Base-by-base conservation (phyloP, 2,797 vertebrate genomes). In the Manis pentadactyla region DNA sequence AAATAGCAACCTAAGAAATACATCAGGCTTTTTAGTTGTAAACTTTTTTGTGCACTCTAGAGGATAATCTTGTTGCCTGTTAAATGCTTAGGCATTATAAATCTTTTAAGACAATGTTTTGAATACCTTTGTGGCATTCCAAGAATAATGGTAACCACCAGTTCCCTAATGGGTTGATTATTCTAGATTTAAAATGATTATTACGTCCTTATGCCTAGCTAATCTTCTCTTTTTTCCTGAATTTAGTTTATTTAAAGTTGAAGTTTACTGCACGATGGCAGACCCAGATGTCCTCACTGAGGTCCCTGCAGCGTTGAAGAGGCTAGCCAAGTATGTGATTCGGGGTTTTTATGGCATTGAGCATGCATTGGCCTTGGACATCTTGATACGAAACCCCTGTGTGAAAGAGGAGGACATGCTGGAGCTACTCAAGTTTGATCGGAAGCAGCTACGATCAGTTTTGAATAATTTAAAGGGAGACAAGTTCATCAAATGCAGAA, bases 401-500 rank as follows among this genome's bases (percentile, higher is more conserved):
- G 99, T 99, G 31, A 99, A 99, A 46, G 99, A 99, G 98, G 99
- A 99, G 96, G 99, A 99, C 98, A 99, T 99, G 99, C 96, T 99
- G 97, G 99, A 99, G 98, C 99, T 99, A 93, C 99, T 99, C 0
- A 99, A 99, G 98, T 99, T 99, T 19, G 99, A 99, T 96, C 99
- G 99, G 39, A 99, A 99, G 97, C 99, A 99, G 98, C 98, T 99
- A 96, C 99, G 99, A 68, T 99, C 99, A 0, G 99, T 99, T 37
- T 99, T 99, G 88, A 99, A 99, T 97, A 99, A 99, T 6, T 99
- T 99, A 75, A 99, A 99, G 97, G 99, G 99, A 8, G 99, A 99
- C 98, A 99, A 99, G 98, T 99, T 99, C 96, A 99, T 99, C 96
- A 99, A 99, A 97, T 99, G 99, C 98, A 99, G 99, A 82, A 99